Conservation (phyloP, 2,797 vertebrate species). For the Eulemur mongoz region DNA sequence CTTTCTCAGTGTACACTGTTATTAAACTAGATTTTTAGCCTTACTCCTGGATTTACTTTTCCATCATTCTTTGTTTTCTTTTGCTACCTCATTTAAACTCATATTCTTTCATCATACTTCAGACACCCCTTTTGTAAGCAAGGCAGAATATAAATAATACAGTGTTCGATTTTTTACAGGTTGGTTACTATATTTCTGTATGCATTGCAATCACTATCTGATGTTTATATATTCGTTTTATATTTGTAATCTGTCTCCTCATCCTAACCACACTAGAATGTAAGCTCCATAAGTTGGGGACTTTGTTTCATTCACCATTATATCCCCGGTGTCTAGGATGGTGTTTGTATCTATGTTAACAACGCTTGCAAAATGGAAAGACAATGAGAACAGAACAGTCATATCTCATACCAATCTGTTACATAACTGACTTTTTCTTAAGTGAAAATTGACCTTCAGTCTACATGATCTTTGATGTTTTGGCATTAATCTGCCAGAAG, state of each 20-base stretch:
- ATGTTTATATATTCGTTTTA: background rate
- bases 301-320: background rate
- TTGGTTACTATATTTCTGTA: background rate
- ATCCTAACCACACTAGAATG: background rate
- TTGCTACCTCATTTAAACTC: constrained; percentile 27
- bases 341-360: background rate
- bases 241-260: background rate
- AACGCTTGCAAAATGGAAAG: constrained; percentile 16
- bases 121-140: background rate
- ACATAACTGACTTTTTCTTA: constrained; percentile 27
- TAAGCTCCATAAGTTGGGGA: background rate
- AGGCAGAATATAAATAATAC: background rate
- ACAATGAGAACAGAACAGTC: constrained; percentile 5
- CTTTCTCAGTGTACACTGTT: background rate
- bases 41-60: constrained; percentile 3
- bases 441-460: background rate
- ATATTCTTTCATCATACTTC: background rate
- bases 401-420: background rate
- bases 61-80: background rate
- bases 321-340: background rate
- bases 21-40: constrained; percentile 19
- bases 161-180: background rate
- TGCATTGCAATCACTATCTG: background rate
- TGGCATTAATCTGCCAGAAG: background rate
- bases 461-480: constrained; percentile 37